Evolutionary conservation across 2,797 vertebrate genomes (phyloP).

Genomic region (Octomys mimax): DNA sequence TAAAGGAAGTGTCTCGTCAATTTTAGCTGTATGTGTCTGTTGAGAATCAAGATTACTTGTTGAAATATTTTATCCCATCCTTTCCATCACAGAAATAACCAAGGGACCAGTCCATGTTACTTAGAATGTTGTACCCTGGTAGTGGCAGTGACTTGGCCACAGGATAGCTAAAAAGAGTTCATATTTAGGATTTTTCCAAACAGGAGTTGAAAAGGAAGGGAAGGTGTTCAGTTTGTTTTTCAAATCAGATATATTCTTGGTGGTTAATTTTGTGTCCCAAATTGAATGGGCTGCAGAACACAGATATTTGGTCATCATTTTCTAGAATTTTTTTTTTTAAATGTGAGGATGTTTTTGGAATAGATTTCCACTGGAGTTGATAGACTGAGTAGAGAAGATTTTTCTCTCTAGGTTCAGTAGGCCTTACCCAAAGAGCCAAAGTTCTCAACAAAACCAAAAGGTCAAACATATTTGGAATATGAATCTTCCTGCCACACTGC

Average conservation of each 20-base stretch:
- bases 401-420: not conserved
- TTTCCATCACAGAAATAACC: conserved; percentile 35
- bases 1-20: conserved; percentile 16
- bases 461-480: not conserved
- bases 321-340: not conserved
- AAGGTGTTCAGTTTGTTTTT: not conserved
- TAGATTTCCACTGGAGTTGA: conserved; percentile 13
- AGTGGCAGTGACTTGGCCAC: not conserved
- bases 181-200: conserved; percentile 28
- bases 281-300: not conserved
- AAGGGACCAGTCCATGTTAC: not conserved
- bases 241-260: not conserved
- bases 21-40: conserved; percentile 33
- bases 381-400: not conserved
- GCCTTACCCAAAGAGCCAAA: not conserved
- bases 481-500: not conserved
- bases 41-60: conserved; percentile 7
- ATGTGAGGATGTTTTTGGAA: not conserved
- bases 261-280: not conserved
- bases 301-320: not conserved
- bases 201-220: not conserved
- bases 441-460: not conserved
- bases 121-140: not conserved
- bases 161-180: not conserved
- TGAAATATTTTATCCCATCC: conserved; percentile 26